Conservation (phyloP, 2,113 vertebrate genomes). For the Crotalus horridus region DNA sequence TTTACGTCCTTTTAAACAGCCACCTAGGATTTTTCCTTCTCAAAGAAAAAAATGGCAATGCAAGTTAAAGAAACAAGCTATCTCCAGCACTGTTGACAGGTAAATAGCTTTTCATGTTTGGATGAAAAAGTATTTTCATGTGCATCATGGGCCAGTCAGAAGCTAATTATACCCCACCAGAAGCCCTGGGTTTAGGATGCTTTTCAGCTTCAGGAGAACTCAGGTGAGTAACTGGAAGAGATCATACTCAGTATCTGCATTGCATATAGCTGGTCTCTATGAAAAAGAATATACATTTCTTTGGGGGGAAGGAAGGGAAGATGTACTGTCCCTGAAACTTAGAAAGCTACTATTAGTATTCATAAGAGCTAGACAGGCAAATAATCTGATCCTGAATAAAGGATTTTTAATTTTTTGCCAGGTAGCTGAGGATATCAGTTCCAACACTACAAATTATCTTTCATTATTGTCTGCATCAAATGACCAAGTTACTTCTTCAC, state of each 20-base stretch:
- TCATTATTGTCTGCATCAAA: neutral
- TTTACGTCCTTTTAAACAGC: constrained; percentile 10
- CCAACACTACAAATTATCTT: neutral
- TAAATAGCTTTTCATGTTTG: neutral
- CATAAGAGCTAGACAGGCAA: neutral
- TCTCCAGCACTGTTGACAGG: neutral
- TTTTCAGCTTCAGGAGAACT: neutral
- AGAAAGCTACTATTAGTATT: neutral
- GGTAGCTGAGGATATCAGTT: neutral
- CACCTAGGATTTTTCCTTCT: constrained; percentile 17
- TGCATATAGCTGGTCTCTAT: neutral
- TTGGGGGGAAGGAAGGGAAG: neutral
- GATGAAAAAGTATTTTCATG: neutral
- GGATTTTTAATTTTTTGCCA: neutral
- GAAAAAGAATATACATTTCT: neutral
- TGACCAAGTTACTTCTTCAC: neutral
- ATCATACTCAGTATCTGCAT: neutral
- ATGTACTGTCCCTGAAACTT: neutral
- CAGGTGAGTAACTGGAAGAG: neutral
- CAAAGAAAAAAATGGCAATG: neutral
- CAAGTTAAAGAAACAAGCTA: neutral
- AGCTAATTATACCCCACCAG: neutral
- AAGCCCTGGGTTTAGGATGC: neutral
- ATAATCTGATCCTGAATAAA: neutral
- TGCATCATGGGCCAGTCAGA: neutral